Conservation (phyloP, 2,113 vertebrate genomes). For the Hypocryptadius cinnamomeus region DNA sequence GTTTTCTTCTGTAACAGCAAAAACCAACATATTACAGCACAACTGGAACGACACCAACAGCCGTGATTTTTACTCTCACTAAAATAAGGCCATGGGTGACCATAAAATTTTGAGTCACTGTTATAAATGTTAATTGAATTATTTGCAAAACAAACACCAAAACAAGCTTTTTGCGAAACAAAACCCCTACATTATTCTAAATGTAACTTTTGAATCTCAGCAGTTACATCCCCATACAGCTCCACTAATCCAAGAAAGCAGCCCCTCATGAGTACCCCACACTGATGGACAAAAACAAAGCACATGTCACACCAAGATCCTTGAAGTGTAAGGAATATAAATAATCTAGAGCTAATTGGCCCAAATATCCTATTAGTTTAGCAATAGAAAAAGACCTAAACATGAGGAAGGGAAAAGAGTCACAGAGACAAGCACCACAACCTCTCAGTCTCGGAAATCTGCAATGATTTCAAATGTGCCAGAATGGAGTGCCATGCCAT, state of each 20-base stretch:
- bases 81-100: neutral
- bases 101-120: neutral
- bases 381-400: neutral
- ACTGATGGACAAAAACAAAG: neutral
- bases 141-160: neutral
- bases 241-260: neutral
- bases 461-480: neutral
- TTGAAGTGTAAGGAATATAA: fast-evolving
- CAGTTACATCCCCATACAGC: neutral
- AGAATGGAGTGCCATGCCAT: neutral
- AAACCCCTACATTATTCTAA: neutral
- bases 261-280: neutral
- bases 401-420: neutral
- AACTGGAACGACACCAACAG: neutral
- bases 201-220: neutral
- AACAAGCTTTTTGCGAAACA: neutral
- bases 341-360: neutral
- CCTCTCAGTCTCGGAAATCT: neutral
- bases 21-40: neutral
- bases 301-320: neutral
- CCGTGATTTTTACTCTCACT: neutral
- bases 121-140: neutral
- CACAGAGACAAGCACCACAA: neutral
- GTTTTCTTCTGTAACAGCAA: slow-evolving; percentile 82
- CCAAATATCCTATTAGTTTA: neutral